phyloP scores from a whole-genome alignment of 2,797 vertebrate species.

The Intellagama lesueurii region DNA sequence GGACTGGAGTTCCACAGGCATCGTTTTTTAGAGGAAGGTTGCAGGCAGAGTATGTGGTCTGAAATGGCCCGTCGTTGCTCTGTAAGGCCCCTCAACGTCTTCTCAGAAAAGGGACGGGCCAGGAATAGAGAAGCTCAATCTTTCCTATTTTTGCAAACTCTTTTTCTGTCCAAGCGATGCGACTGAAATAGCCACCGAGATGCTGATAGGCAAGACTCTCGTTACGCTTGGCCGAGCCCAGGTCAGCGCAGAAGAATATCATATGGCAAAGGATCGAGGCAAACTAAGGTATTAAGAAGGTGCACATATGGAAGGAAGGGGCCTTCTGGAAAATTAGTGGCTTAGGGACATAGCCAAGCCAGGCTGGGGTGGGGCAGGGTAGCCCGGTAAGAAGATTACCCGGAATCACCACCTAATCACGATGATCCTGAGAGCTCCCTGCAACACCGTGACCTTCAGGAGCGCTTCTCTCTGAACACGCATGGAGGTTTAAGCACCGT shows the following conservation, averaged over 20 bases:
- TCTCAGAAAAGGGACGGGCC: too few relatives aligned
- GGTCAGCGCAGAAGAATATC: slow-evolving; percentile 34
- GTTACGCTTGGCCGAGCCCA: not conserved
- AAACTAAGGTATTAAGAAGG: slow-evolving; percentile 38
- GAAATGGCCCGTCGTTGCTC: too few relatives aligned
- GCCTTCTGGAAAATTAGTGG: slow-evolving; percentile 67
- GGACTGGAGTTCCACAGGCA: too few relatives aligned
- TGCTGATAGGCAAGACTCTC: not conserved
- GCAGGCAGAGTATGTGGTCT: too few relatives aligned
- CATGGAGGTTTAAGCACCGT: accelerated
- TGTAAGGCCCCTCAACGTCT: too few relatives aligned
- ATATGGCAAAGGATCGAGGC: slow-evolving; percentile 21
- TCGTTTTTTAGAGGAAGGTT: too few relatives aligned
- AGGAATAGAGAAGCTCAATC: too few relatives aligned
- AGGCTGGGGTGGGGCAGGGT: not conserved
- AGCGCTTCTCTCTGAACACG: not conserved
- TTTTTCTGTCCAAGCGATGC: too few relatives aligned
- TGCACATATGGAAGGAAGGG: slow-evolving; percentile 68
- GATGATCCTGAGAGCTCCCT: slow-evolving; percentile 57
- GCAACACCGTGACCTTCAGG: slow-evolving; percentile 63
- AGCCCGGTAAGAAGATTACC: slow-evolving; percentile 55
- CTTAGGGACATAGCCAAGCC: slow-evolving; percentile 68
- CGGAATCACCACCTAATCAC: slow-evolving; percentile 53
- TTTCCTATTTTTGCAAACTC: too few relatives aligned
- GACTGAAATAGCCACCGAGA: too few relatives aligned